phyloP scores from a whole-genome alignment of 2,888 invertebrate species.

The Drosophila engyochracea region DNA sequence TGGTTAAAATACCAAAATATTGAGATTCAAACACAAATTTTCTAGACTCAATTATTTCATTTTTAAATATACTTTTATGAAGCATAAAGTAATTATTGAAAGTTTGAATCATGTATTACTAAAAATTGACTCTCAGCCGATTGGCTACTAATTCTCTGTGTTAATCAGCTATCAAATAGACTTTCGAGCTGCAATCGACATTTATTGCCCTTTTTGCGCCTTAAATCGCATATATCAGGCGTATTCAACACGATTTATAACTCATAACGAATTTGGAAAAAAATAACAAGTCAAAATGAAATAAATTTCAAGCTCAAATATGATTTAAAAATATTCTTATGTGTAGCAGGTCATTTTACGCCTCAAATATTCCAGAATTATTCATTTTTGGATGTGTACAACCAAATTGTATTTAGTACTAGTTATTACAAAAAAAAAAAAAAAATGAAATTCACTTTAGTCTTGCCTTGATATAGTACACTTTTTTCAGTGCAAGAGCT shows the following conservation, averaged over 20 bases:
- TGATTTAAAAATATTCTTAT: too few relatives aligned
- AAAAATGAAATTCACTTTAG: background rate
- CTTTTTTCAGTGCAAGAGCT: background rate
- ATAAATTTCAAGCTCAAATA: too few relatives aligned
- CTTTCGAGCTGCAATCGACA: background rate
- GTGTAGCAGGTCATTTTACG: background rate
- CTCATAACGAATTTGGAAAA: background rate
- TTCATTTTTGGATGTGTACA: background rate
- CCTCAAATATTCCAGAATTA: background rate
- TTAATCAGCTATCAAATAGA: background rate
- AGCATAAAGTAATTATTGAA: background rate
- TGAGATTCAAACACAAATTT: background rate
- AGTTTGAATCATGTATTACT: background rate
- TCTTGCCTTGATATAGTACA: accelerated
- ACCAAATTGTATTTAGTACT: background rate
- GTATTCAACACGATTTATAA: background rate
- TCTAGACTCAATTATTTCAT: background rate
- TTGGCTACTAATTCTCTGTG: background rate
- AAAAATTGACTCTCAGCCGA: background rate
- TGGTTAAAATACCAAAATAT: too few relatives aligned
- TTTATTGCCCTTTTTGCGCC: too few relatives aligned
- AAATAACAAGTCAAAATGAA: background rate
- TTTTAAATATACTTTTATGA: background rate
- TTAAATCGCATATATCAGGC: background rate
- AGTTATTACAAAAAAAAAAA: background rate